A percentile compares a stretch with the other conserved stretches of the same genome.
phyloP scores from a whole-genome alignment of 1,140 invertebrate species.

The Galendromus occidentalis region DNA sequence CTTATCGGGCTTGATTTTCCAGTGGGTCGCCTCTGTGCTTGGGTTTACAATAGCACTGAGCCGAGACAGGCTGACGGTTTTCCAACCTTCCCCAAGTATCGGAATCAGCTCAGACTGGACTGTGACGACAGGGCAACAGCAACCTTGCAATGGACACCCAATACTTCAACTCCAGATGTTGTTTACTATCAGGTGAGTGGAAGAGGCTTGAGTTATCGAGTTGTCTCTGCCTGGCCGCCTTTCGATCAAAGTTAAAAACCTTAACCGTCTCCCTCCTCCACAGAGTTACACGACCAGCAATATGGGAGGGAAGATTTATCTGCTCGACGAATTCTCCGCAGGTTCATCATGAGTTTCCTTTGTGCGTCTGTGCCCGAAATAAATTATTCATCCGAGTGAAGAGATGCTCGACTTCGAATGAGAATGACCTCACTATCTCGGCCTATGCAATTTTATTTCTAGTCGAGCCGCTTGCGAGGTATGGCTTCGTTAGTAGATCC shows the following conservation, averaged over 20 bases:
- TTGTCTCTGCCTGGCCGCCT: not conserved
- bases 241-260: no score
- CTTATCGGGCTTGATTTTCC: not conserved
- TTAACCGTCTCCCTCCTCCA: no score
- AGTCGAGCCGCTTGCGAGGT: no score
- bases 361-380: no score
- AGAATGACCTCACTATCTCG: no score
- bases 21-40: constrained; percentile 56
- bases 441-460: no score
- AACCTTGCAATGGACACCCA: constrained; percentile 57
- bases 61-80: constrained; percentile 54
- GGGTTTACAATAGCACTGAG: constrained; percentile 43
- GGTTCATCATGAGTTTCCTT: not conserved
- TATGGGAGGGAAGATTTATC: constrained; percentile 73
- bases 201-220: constrained; percentile 10
- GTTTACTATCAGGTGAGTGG: constrained; percentile 78
- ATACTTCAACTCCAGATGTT: constrained; percentile 67
- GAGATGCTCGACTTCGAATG: no score
- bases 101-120: constrained; percentile 35
- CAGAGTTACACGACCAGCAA: constrained; percentile 71
- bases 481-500: no score
- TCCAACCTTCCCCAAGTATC: constrained; percentile 56
- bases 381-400: no score
- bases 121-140: constrained; percentile 40
- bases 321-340: constrained; percentile 39